Percentiles rank a stretch among this genome's conserved stretches.
phyloP scores from a whole-genome alignment of 2,797 vertebrate species.

The Neosilurus mollespiculum region DNA sequence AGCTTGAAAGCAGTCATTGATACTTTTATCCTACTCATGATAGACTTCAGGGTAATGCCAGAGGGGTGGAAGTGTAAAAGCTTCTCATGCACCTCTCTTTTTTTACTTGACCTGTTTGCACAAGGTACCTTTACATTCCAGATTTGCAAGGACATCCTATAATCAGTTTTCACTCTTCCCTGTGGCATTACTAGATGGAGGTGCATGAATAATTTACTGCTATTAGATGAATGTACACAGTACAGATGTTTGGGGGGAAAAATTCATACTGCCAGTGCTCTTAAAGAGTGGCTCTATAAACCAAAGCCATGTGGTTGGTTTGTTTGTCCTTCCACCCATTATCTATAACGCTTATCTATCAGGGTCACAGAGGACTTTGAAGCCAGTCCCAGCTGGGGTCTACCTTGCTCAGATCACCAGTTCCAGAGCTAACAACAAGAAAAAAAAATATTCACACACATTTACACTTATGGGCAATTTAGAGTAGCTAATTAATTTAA shows the following conservation, averaged over 20 bases:
- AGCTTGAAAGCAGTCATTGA: neutral
- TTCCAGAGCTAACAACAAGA: too few species aligned
- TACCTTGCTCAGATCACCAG: too few species aligned
- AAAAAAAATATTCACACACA: too few species aligned
- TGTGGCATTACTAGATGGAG: neutral
- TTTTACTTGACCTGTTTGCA: neutral
- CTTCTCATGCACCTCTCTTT: neutral
- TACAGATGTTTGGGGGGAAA: neutral
- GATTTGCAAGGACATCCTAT: neutral
- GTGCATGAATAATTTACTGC: neutral
- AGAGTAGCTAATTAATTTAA: too few species aligned
- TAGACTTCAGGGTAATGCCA: neutral
- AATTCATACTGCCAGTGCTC: neutral
- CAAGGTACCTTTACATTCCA: neutral
- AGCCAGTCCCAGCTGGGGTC: too few species aligned
- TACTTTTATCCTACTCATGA: slow-evolving; percentile 11
- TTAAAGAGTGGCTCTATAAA: neutral
- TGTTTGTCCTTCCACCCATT: neutral
- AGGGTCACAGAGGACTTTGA: too few species aligned
- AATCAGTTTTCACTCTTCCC: neutral
- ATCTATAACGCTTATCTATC: too few species aligned
- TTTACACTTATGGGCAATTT: too few species aligned
- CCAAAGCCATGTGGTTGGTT: neutral
- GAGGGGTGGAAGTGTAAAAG: neutral
- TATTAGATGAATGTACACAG: neutral